Evolutionary conservation across 2,797 vertebrate genomes (phyloP), one percentile per base, ranked within the genome.

Genomic region (Chromis chromis): DNA sequence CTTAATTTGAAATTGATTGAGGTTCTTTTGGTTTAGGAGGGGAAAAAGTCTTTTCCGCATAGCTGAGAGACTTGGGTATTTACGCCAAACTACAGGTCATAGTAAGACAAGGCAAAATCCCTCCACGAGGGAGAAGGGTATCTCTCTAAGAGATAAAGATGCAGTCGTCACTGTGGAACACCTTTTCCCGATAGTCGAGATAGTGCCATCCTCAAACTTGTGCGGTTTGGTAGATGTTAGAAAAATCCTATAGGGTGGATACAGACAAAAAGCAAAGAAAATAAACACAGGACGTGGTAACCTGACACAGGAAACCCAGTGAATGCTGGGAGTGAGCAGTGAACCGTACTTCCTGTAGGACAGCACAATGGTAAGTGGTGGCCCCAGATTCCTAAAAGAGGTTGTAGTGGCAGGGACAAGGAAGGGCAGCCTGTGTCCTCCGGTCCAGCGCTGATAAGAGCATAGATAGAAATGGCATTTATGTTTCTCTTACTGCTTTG

Each of bases 231-330:
- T 86, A 78, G 78, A 89, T 86, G 83, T 80, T 82, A 74, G 85
- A 87, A 90, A 90, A 86, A 77, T 84, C 68, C 85, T 90, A 88
- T 86, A 81, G 91, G 90, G 90, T 93, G 90, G 88, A 91, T 91
- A 85, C 89, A 89, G 88, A 89, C 89, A 79, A 78, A 93, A 92
- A 90, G 88, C 85, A 85, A 94, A 93, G 92, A 94, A 95, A 95
- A 95, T 94, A 95, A 94, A 95, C 93, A 94, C 92, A 93, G 94
- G 94, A 95, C 83, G 70, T 93, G 91, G 90, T 92, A 94, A 94
- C 93, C 93, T 95, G 93, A 94, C 93, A 95, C 94, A 94, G 94
- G 94, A 95, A 95, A 95, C 93, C 91, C 90, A 94, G 81, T 94
- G 94, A 95, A 95, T 95, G 92, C 93, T 95, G 94, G 94, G 94